Conservation (phyloP, 2,797 vertebrate genomes). For the Amphiprion clarkii region DNA sequence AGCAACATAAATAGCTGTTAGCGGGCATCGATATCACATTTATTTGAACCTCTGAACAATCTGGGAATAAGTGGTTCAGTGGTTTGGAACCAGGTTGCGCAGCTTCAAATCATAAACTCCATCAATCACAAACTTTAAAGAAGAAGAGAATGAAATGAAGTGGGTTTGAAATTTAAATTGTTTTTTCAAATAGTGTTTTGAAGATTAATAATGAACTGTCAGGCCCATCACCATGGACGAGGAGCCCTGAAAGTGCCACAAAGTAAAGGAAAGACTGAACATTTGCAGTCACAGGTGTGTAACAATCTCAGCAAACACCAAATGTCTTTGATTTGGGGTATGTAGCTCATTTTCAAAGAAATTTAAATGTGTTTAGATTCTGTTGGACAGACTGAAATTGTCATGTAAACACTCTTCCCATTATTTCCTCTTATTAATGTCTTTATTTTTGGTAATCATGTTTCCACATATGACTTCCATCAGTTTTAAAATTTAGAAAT, state of each 20-base stretch:
- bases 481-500: neutral
- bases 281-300: too few relatives aligned
- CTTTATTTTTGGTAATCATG: neutral
- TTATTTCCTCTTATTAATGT: neutral
- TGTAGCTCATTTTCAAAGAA: neutral
- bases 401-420: neutral
- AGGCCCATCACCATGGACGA: neutral
- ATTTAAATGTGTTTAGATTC: neutral
- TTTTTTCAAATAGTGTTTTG: neutral
- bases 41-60: too few relatives aligned
- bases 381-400: neutral
- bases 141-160: neutral
- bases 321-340: neutral
- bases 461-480: neutral
- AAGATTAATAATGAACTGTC: neutral
- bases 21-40: neutral
- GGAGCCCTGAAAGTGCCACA: neutral
- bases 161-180: neutral
- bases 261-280: neutral
- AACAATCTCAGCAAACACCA: neutral
- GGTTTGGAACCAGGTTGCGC: too few relatives aligned
- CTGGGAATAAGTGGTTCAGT: too few relatives aligned
- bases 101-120: too few relatives aligned
- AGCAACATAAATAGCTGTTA: too few relatives aligned
- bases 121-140: too few relatives aligned